Conservation (phyloP, 2,797 vertebrate genomes). For the Tiaroga cobitis region DNA sequence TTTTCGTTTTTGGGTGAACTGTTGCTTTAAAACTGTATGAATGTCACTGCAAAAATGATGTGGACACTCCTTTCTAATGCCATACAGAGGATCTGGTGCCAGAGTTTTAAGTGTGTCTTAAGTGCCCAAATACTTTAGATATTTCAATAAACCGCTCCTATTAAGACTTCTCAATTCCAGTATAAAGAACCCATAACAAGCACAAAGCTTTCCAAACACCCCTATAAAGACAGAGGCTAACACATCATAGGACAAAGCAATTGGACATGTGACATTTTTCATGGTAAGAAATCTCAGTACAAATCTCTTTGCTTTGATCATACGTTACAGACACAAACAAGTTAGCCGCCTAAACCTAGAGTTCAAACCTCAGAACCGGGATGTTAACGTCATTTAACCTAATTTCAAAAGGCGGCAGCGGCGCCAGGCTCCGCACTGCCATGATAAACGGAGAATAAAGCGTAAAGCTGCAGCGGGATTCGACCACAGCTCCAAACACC, state of each 20-base stretch:
- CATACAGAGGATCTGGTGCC: not conserved
- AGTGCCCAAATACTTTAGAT: not conserved
- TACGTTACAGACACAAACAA: constrained; percentile 19
- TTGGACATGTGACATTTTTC: constrained; percentile 6
- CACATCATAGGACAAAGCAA: not conserved
- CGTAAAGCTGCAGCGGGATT: constrained; percentile 39
- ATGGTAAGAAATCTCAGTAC: constrained; percentile 31
- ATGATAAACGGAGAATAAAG: constrained; percentile 44
- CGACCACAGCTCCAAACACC: constrained; percentile 53
- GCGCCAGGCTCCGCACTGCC: constrained; percentile 52
- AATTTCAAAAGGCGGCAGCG: constrained; percentile 51
- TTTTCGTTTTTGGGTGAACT: not conserved
- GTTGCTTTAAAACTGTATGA: not conserved
- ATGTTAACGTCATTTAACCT: constrained; percentile 41
- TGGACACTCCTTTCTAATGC: not conserved
- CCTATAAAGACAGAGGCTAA: constrained; percentile 9
- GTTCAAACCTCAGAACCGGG: constrained; percentile 39
- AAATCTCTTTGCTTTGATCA: constrained; percentile 34
- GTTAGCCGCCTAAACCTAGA: constrained; percentile 10
- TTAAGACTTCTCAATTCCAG: not conserved
- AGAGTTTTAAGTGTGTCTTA: not conserved
- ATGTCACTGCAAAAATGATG: not conserved
- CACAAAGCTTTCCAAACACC: constrained; percentile 14
- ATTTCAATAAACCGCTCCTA: not conserved
- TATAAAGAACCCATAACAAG: constrained; percentile 35